Evolutionary conservation across 2,113 vertebrate species (phyloP), one percentile per base, ranked within the genome.

Genomic region (Ictidomys tridecemlineatus): DNA sequence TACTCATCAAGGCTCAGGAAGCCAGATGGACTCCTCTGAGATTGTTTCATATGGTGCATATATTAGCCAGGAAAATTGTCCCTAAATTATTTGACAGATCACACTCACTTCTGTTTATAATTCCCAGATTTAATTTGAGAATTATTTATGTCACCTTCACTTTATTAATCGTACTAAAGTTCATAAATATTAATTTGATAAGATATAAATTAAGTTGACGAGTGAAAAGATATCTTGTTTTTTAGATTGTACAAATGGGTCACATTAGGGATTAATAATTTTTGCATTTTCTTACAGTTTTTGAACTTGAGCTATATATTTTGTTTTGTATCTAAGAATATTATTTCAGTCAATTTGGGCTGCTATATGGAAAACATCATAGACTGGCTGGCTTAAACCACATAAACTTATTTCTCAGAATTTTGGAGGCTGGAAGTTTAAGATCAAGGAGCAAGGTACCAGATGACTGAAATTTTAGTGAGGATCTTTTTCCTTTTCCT

Each of bases 251-350:
- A 17, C 37, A 86, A 73, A 51, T 39, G 39, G 20, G 5, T 82
- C 65, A 86, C 8, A 65, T 30, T 69, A 70, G 70, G 65, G 30
- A 78, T 69, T 39, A 86, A 3, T 96, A 78, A 93, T 79, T 93
- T 85, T 88, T 20, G 24, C 72, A 14, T 67, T 96, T 94, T 20
- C 18, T 93, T 96, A 86, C 63, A 51, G 30, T 82, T 96, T 84
- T 63, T 63, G 1, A 88, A 77, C 85, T 67, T 77, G 51, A 92
- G 11, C 58, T 67, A 67, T 67, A 3, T 30, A 61, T 67, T 67
- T 34, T 69, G 32, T 69, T 34, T 69, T 69, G 13, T n/a, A 69
- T 69, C 13, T 85, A 32, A 48, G 42, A 70, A 51, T 86, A 86
- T 20, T 45, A 1, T n/a, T 26, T 76, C 9, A 51, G 30, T 74